phyloP scores from a whole-genome alignment of 1,140 invertebrate species.

The Achroia grisella region DNA sequence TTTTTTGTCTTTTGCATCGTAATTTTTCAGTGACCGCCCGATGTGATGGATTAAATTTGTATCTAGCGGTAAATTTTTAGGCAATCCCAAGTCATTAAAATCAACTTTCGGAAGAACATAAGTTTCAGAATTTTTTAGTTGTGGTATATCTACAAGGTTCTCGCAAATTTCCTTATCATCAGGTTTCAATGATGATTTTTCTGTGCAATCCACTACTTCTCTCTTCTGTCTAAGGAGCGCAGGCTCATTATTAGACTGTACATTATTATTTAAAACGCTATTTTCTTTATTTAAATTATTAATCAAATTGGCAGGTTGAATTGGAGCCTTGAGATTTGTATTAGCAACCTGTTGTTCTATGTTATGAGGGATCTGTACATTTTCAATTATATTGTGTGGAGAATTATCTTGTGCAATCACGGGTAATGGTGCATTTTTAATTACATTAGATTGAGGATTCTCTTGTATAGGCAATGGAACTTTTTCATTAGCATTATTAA shows the following conservation, averaged over 20 bases:
- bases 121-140: slow-evolving; percentile 5
- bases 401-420: slow-evolving; percentile 14
- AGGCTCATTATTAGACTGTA: slow-evolving; percentile 5
- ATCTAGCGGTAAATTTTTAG: slow-evolving; percentile 30
- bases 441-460: background rate
- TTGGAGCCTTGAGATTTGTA: no score
- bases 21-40: slow-evolving; percentile 50
- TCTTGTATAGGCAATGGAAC: background rate
- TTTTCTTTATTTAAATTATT: no score
- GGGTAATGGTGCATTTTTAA: slow-evolving; percentile 8
- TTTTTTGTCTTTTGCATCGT: slow-evolving; percentile 20
- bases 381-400: slow-evolving; percentile 16
- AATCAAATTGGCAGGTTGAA: no score
- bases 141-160: slow-evolving; percentile 20
- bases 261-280: slow-evolving; percentile 7
- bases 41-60: slow-evolving; percentile 34
- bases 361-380: slow-evolving; percentile 17
- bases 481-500: no score
- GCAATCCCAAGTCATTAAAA: slow-evolving; percentile 30
- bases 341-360: no score
- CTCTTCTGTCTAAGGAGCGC: slow-evolving; percentile 43
- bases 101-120: slow-evolving; percentile 33
- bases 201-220: slow-evolving; percentile 52
- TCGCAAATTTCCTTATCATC: slow-evolving; percentile 55
- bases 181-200: slow-evolving; percentile 32